Percentiles rank a stretch among this genome's conserved stretches.
Conservation (phyloP, 2,888 invertebrate species). For the Fabriciana adippe region DNA sequence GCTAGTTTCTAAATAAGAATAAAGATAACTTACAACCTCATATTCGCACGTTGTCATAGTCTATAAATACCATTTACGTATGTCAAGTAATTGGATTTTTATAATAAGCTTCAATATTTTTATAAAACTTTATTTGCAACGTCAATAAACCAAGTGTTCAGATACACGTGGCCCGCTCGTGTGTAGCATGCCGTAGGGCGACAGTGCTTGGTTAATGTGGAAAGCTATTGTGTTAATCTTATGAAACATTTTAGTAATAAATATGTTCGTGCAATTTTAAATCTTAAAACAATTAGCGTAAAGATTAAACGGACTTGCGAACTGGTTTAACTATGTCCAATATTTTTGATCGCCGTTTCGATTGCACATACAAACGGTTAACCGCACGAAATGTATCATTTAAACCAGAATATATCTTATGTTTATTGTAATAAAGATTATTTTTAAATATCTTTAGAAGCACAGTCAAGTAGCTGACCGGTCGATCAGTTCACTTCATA, state of each 20-base stretch:
- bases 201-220: not conserved
- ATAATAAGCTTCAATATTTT: too few species aligned
- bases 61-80: slow-evolving; percentile 6
- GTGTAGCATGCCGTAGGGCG: too few species aligned
- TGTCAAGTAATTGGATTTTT: too few species aligned
- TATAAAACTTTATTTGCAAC: too few species aligned
- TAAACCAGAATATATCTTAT: slow-evolving; percentile 4
- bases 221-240: not conserved
- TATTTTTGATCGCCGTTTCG: slow-evolving; percentile 25
- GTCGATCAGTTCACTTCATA: slow-evolving; percentile 1
- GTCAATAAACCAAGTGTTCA: too few species aligned
- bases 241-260: slow-evolving; percentile 9
- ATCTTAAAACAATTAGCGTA: slow-evolving; percentile 5
- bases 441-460: not conserved
- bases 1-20: too few species aligned
- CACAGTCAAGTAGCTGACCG: not conserved
- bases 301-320: slow-evolving; percentile 1
- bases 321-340: slow-evolving; percentile 20
- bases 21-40: too few species aligned
- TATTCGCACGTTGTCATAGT: not conserved
- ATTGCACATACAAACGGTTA: slow-evolving; percentile 28
- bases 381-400: slow-evolving; percentile 15
- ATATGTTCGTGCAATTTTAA: not conserved
- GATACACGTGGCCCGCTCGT: too few species aligned
- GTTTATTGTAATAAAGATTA: not conserved